Evolutionary conservation across 2,888 invertebrate genomes (phyloP).

Genomic region (Brachycybe producta): DNA sequence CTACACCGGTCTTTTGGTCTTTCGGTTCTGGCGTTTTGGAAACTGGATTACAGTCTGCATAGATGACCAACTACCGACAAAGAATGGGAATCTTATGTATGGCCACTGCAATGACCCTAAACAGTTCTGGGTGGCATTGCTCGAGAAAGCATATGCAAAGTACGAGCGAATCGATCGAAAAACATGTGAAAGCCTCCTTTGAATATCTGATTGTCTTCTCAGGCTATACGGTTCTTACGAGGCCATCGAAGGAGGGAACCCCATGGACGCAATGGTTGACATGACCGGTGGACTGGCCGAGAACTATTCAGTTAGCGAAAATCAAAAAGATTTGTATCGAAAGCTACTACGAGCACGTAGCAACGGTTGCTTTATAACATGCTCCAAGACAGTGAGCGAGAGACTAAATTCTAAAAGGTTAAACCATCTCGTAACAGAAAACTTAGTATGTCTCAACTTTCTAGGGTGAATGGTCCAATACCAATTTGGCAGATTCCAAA

Average conservation of each 20-base stretch:
- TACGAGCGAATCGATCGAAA: constrained; percentile 23
- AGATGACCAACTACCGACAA: constrained; percentile 35
- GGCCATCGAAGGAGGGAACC: constrained; percentile 37
- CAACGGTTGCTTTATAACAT: constrained; percentile 36
- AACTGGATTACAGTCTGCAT: constrained; percentile 35
- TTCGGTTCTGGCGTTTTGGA: constrained; percentile 37
- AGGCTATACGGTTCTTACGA: constrained; percentile 39
- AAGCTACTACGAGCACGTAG: constrained; percentile 31
- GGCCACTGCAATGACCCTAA: constrained; percentile 31
- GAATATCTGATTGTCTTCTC: not conserved
- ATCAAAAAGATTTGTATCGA: constrained; percentile 31
- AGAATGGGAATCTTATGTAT: constrained; percentile 33
- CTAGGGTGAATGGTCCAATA: constrained; percentile 33
- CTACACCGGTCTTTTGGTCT: constrained; percentile 34
- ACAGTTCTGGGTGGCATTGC: constrained; percentile 37
- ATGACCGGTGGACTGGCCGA: constrained; percentile 39
- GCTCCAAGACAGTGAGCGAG: constrained; percentile 34
- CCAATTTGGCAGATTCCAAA: constrained; percentile 32
- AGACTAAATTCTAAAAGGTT: not conserved
- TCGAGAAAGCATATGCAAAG: constrained; percentile 39
- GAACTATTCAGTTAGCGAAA: constrained; percentile 33
- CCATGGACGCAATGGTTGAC: constrained; percentile 39
- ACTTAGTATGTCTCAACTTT: constrained; percentile 4
- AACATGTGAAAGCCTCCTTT: not conserved
- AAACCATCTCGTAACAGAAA: not conserved